Conservation (phyloP, 2,888 invertebrate species). For the Tinea trinotella region DNA sequence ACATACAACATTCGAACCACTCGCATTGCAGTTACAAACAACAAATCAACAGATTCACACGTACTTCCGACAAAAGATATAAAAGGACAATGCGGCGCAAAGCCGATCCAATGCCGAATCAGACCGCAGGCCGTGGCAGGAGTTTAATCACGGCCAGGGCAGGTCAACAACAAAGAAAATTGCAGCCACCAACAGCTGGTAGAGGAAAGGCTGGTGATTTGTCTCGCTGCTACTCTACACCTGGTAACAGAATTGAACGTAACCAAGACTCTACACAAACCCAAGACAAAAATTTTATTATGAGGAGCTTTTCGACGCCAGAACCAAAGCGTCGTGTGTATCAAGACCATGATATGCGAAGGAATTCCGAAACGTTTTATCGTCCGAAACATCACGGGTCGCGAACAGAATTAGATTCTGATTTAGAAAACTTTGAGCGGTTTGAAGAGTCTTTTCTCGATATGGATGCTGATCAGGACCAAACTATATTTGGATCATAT, state of each 20-base stretch:
- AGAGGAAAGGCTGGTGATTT: slow-evolving; percentile 32
- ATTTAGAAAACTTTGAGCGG: slow-evolving; percentile 57
- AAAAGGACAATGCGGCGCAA: slow-evolving; percentile 44
- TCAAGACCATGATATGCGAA: slow-evolving; percentile 37
- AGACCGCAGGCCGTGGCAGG: slow-evolving; percentile 39
- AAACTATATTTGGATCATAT: slow-evolving; percentile 38
- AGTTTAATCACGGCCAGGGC: slow-evolving; percentile 55
- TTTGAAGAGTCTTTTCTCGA: slow-evolving; percentile 60
- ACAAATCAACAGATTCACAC: slow-evolving; percentile 23
- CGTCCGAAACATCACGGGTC: slow-evolving; percentile 49
- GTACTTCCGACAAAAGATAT: background rate
- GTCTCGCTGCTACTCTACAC: slow-evolving; percentile 59
- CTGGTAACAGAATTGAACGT: slow-evolving; percentile 29
- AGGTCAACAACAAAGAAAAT: slow-evolving; percentile 51
- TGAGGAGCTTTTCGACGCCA: slow-evolving; percentile 57
- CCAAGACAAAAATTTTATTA: slow-evolving; percentile 36
- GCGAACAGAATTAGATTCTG: slow-evolving; percentile 53
- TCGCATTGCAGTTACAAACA: slow-evolving; percentile 39
- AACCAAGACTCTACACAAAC: slow-evolving; percentile 25
- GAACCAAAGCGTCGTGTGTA: slow-evolving; percentile 37
- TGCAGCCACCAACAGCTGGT: slow-evolving; percentile 35
- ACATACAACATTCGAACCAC: slow-evolving; percentile 38
- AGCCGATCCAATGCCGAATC: slow-evolving; percentile 35
- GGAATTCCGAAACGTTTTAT: slow-evolving; percentile 51
- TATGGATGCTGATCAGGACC: slow-evolving; percentile 56